phyloP scores from a whole-genome alignment of 1,140 invertebrate genomes.

The Bombus consobrinus region DNA sequence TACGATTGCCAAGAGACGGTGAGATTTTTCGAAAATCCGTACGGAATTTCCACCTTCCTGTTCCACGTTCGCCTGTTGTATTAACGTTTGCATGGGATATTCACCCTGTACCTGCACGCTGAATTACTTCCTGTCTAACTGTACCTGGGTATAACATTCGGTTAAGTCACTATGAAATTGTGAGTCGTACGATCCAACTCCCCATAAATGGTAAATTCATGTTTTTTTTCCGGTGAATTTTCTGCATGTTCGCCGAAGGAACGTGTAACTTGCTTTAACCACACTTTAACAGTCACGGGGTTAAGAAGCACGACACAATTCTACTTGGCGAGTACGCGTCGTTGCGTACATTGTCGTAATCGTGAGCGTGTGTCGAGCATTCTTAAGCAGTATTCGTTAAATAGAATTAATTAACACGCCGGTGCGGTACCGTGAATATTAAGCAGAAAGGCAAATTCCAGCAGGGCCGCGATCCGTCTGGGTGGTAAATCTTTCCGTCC shows the following conservation, averaged over 20 bases:
- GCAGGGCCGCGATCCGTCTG: constrained; percentile 19
- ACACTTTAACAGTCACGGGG: not conserved
- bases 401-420: constrained; percentile 68
- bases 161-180: not conserved
- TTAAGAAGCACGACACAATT: constrained; percentile 24
- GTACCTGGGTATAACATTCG: not conserved
- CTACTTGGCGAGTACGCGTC: not conserved
- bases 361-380: constrained; percentile 15
- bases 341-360: constrained; percentile 48
- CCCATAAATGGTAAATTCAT: not conserved
- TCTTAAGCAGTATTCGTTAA: constrained; percentile 50
- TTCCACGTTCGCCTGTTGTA: not conserved
- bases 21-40: constrained; percentile 18
- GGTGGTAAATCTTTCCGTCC: constrained; percentile 4
- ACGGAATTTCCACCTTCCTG: constrained; percentile 13
- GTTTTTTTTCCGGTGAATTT: not conserved
- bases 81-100: not conserved
- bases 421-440: constrained; percentile 63
- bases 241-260: not conserved
- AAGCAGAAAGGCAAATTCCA: constrained; percentile 58
- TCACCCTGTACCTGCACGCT: not conserved
- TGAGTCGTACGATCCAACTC: not conserved
- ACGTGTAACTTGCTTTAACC: constrained; percentile 6
- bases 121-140: not conserved
- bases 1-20: constrained; percentile 52